These are phyloP conservation scores for Spea bombifrons DNA, from an alignment of 2,113 vertebrate species.

Conservation along the genomic window DNA sequence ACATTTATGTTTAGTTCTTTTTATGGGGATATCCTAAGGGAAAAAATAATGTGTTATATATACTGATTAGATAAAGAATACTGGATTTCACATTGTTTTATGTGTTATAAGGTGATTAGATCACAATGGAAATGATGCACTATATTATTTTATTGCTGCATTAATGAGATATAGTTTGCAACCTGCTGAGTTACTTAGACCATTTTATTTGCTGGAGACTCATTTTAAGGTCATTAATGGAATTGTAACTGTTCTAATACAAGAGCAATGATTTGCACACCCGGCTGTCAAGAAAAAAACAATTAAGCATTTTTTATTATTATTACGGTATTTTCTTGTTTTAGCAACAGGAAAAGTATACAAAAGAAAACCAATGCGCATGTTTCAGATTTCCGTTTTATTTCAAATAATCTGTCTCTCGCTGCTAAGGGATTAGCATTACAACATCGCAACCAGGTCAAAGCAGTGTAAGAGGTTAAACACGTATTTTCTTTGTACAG, in stretches of 20 bases:
- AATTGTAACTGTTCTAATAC: conserved; percentile 2
- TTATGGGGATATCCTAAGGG: neutral
- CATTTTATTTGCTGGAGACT: conserved; percentile 29
- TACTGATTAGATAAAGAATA: neutral
- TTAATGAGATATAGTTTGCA: conserved; percentile 5
- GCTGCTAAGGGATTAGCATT: neutral
- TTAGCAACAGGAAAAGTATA: neutral
- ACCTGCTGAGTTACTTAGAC: neutral
- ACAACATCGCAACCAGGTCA: neutral
- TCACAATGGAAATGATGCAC: conserved; percentile 14
- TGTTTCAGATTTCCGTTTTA: neutral
- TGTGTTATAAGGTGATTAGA: conserved; percentile 6
- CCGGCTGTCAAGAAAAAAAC: neutral
- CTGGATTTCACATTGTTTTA: neutral
- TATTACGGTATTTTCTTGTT: neutral
- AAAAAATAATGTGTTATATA: neutral
- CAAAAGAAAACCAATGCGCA: neutral
- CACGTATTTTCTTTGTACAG: conserved; percentile 23
- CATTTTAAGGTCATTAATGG: neutral
- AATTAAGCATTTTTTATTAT: neutral
- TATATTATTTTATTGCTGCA: conserved; percentile 25
- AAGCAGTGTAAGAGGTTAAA: conserved; percentile 16
- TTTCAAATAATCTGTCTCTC: neutral
- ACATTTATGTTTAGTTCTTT: neutral
- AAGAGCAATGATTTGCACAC: neutral